These are phyloP conservation scores for Torymus aiolomorphi DNA, from an alignment of 2,888 invertebrate species.

Conservation along the genomic window DNA sequence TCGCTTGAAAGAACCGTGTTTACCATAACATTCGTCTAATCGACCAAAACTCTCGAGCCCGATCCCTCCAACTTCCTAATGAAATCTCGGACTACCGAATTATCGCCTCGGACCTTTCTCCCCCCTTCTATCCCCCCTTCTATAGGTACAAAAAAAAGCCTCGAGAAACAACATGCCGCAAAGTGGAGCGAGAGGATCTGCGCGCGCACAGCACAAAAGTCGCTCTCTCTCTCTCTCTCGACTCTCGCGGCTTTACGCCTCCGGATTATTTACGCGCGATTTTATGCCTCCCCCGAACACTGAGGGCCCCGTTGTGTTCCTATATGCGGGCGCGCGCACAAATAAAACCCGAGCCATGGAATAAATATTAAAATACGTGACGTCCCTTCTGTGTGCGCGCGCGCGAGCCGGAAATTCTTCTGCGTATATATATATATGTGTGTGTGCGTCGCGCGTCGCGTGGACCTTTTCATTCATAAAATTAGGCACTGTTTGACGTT, in stretches of 20 bases:
- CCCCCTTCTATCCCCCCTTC: no score
- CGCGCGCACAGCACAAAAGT: no score
- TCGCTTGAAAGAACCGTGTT: no score
- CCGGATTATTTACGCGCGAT: constrained; percentile 64
- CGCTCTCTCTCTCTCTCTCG: no score
- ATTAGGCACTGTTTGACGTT: not conserved
- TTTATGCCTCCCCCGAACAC: constrained; percentile 62
- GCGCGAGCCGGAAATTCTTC: constrained; percentile 29
- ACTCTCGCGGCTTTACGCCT: constrained; percentile 23
- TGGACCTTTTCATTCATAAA: constrained; percentile 17
- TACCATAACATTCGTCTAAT: no score
- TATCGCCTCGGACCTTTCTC: not conserved
- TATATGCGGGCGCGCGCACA: constrained; percentile 11
- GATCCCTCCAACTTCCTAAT: no score
- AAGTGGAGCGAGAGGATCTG: not conserved
- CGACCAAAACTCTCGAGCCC: no score
- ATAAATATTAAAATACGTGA: constrained; percentile 34
- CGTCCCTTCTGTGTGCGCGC: not conserved
- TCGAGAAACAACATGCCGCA: not conserved
- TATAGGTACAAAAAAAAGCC: not conserved
- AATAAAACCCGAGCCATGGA: constrained; percentile 26
- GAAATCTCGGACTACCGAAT: no score
- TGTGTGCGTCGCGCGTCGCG: not conserved
- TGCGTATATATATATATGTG: no score
- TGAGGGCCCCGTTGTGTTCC: constrained; percentile 53